Evolutionary conservation across 2,888 invertebrate species (phyloP).

Genomic region (Phortica okadai): DNA sequence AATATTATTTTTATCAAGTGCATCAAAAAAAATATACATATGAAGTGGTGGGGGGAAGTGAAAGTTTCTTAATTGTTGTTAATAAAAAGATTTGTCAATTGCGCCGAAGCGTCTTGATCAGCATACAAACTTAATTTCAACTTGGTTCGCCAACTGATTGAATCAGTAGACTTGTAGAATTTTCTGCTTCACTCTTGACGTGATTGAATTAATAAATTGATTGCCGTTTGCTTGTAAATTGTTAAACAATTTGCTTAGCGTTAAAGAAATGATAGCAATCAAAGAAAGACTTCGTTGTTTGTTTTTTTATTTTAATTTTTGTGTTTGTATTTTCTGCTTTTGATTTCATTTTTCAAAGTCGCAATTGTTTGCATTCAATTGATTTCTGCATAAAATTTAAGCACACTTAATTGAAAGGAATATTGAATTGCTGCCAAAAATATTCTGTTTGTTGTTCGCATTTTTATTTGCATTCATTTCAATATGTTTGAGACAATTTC

Average conservation of each 20-base stretch:
- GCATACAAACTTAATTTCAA: not conserved
- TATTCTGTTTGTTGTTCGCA: not conserved
- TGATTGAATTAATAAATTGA: conserved; percentile 41
- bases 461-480: not conserved
- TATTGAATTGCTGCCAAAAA: not conserved
- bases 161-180: conserved; percentile 49
- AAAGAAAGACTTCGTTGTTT: not conserved
- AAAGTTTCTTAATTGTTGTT: conserved; percentile 1
- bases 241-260: conserved; percentile 9
- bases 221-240: conserved; percentile 34
- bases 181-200: conserved; percentile 46
- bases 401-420: not conserved
- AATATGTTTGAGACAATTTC: not conserved
- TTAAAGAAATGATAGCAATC: not conserved
- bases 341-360: too few species aligned
- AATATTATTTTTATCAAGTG: too few species aligned
- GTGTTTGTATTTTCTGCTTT: not conserved
- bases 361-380: not conserved
- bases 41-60: too few species aligned
- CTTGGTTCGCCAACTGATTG: conserved; percentile 41
- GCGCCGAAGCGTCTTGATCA: not conserved
- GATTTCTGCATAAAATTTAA: not conserved
- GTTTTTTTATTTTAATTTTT: conserved; percentile 2
- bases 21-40: too few species aligned
- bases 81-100: not conserved